Evolutionary conservation across 2,888 invertebrate genomes (phyloP).

Genomic region (Serrognathus titanus): DNA sequence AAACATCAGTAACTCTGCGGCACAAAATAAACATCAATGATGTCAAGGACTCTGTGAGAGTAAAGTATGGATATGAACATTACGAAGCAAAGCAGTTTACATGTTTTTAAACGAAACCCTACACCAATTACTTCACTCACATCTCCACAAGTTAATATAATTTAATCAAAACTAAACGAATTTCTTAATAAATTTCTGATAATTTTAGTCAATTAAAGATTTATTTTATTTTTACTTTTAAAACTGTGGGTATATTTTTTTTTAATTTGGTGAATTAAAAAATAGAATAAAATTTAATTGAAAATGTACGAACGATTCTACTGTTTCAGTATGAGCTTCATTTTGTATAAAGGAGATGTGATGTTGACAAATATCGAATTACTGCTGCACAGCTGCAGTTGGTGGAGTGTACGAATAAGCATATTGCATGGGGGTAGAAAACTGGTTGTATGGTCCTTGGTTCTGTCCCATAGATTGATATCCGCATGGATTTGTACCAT

Average conservation of each 20-base stretch:
- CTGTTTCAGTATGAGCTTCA: too few relatives aligned
- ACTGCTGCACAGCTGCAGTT: constrained; percentile 68
- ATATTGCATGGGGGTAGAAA: constrained; percentile 66
- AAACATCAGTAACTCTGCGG: constrained; percentile 21
- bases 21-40: constrained; percentile 11
- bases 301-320: too few relatives aligned
- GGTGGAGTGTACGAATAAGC: constrained; percentile 61
- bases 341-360: constrained; percentile 8
- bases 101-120: constrained; percentile 9
- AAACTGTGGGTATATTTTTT: too few relatives aligned
- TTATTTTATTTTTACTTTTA: too few relatives aligned
- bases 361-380: constrained; percentile 43
- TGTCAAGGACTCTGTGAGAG: neutral
- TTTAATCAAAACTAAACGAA: too few relatives aligned
- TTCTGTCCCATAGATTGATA: constrained; percentile 58
- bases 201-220: too few relatives aligned
- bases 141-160: constrained; percentile 8
- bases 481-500: constrained; percentile 56
- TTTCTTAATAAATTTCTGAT: too few relatives aligned
- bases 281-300: too few relatives aligned
- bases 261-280: too few relatives aligned
- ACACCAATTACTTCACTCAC: constrained; percentile 14
- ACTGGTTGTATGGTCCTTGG: constrained; percentile 56
- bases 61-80: constrained; percentile 9
- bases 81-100: constrained; percentile 18